phyloP scores from a whole-genome alignment of 1,140 invertebrate species.

The Drosophila kurseongensis region DNA sequence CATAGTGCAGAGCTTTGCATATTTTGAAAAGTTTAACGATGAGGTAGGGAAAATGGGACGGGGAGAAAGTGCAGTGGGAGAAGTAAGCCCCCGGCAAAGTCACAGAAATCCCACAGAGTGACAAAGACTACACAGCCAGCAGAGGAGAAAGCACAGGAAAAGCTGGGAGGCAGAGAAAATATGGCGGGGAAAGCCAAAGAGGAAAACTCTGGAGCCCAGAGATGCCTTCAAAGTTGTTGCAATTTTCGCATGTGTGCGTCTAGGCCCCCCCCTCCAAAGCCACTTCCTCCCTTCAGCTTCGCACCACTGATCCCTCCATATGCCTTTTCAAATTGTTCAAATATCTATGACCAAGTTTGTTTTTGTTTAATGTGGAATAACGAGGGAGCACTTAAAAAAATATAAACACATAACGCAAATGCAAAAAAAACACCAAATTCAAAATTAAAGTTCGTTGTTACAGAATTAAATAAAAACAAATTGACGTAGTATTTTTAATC shows the following conservation, averaged over 20 bases:
- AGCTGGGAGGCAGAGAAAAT: neutral
- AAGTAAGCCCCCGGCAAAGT: slow-evolving; percentile 22
- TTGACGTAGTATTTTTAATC: no score
- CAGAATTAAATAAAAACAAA: no score
- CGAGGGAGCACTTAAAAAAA: no score
- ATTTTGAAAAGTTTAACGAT: neutral
- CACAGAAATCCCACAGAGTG: slow-evolving; percentile 34
- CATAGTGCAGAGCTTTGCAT: slow-evolving; percentile 19
- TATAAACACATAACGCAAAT: no score
- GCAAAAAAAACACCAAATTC: no score
- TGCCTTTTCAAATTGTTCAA: neutral
- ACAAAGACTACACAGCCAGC: neutral
- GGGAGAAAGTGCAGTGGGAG: neutral
- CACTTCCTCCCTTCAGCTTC: neutral
- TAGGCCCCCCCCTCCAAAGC: neutral
- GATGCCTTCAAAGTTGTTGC: slow-evolving; percentile 40
- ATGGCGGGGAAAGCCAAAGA: neutral
- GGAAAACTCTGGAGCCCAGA: neutral
- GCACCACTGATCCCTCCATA: neutral
- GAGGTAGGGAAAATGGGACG: neutral
- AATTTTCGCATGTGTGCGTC: slow-evolving; percentile 38
- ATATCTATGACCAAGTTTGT: slow-evolving; percentile 4
- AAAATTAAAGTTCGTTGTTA: no score
- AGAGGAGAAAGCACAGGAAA: neutral
- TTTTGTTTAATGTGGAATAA: neutral